Percentiles rank a stretch among this genome's conserved stretches.
These are phyloP conservation scores for Popillia japonica DNA, from an alignment of 1,140 invertebrate genomes.

Conservation along the genomic window DNA sequence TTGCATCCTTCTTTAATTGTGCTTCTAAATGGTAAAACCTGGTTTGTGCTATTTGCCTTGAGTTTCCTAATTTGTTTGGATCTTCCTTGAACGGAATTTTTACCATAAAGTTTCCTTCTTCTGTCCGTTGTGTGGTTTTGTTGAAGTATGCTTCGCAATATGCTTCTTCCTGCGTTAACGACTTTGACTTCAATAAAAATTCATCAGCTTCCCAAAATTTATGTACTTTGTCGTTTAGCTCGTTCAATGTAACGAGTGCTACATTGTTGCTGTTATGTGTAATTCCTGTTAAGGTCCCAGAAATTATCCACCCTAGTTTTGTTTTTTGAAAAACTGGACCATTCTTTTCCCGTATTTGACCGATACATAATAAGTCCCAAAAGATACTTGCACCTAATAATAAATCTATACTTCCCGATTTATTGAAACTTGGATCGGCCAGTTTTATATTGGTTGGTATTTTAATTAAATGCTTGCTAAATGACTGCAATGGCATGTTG, in stretches of 20 bases:
- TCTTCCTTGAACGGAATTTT: conserved; percentile 35
- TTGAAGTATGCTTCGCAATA: conserved; percentile 28
- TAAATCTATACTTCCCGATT: not conserved
- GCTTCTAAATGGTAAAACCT: conserved; percentile 31
- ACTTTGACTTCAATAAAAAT: not conserved
- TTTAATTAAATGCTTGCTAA: not conserved
- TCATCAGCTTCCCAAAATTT: conserved; percentile 37
- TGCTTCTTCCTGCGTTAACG: not conserved
- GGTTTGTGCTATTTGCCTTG: not conserved
- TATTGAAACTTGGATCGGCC: conserved; percentile 24
- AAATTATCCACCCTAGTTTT: conserved; percentile 34
- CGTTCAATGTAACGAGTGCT: not conserved
- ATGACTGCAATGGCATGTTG: not conserved
- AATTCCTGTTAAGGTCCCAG: not conserved
- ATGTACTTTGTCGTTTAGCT: not conserved
- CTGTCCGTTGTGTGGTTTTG: conserved; percentile 24
- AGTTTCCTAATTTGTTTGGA: conserved; percentile 37
- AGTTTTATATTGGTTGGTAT: conserved; percentile 34
- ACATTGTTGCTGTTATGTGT: conserved; percentile 12
- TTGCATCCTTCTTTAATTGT: conserved; percentile 11
- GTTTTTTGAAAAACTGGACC: conserved; percentile 33
- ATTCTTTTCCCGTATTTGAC: conserved; percentile 24
- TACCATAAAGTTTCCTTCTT: conserved; percentile 40
- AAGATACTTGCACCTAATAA: conserved; percentile 30
- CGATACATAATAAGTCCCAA: conserved; percentile 24